Percentiles rank a stretch among this genome's conserved stretches.
Evolutionary conservation across 2,888 invertebrate genomes (phyloP).

Genomic region (Phymatocera aterrima): DNA sequence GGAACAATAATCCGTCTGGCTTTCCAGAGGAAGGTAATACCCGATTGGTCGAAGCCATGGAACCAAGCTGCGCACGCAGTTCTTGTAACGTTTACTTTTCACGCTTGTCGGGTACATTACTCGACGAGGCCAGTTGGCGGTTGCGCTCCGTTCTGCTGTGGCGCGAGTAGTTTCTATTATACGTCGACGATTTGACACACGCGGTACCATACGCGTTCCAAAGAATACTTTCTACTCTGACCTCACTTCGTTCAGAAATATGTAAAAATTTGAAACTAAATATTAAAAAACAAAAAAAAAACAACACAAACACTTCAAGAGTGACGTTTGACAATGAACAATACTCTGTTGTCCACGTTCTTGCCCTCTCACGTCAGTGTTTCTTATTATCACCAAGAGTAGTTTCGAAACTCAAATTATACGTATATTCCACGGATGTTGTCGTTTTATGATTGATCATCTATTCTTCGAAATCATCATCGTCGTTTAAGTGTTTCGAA

Average conservation of each 20-base stretch:
- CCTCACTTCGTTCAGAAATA: constrained; percentile 55
- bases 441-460: not conserved
- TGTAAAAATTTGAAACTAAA: constrained; percentile 40
- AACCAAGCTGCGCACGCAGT: constrained; percentile 20
- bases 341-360: not conserved
- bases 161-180: not conserved
- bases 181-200: constrained; percentile 31
- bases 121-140: constrained; percentile 40
- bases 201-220: constrained; percentile 51
- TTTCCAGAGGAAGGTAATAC: constrained; percentile 20
- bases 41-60: constrained; percentile 32
- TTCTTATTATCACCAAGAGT: not conserved
- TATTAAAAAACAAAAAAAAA: too few species aligned
- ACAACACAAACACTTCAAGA: too few species aligned
- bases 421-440: not conserved
- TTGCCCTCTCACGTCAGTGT: constrained; percentile 11
- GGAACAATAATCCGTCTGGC: constrained; percentile 26
- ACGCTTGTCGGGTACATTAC: constrained; percentile 33
- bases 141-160: constrained; percentile 44
- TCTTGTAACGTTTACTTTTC: constrained; percentile 40
- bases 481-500: not conserved
- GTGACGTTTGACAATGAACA: constrained; percentile 38
- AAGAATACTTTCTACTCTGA: constrained; percentile 68
- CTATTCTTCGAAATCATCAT: not conserved
- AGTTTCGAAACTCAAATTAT: not conserved